Evolutionary conservation across 1,140 invertebrate species (phyloP), one percentile per base, ranked within the genome.

Genomic region (Acromyrmex heyeri): DNA sequence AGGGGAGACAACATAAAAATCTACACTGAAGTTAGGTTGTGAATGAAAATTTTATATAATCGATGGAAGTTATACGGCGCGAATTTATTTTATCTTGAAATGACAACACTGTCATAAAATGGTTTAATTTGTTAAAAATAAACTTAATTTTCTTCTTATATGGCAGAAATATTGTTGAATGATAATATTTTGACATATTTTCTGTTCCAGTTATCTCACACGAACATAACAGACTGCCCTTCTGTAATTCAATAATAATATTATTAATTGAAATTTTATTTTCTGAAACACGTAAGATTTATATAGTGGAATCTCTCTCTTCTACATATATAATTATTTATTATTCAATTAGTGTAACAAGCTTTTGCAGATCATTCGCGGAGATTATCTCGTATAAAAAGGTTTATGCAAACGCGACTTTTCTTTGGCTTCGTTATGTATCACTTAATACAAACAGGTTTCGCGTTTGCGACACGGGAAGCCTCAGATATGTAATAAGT

Each of bases 321-420:
- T 50, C 14, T 24, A 44, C 38, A 10, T 44, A 10, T 44, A 53
- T 24, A 27, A 77, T 77, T 62, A 62, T 38, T 69, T 34, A 69
- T 70, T 67, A 81, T 81, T 44, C 64, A 55, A 70, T 81, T 81
- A 81, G 30, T 38, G 16, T 81, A 81, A 81, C 77, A 24, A 70
- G 77, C 44, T 78, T 48, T 16, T 27, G 48, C 14, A 27, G 48
- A 70, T 70, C 27, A 48, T 10, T 21, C 44, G 27, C 2, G 18
- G 24, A 50, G 59, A 78, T 78, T 30, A 65, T 65, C 44, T 55
- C 16, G 7, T 53, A 24, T 38, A 12, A 34, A 27, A 69, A 64
- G 75, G 21, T 70, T 55, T 55, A 24, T 34, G 65, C 30, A 81
- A 69, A 69, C 75, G 24, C 6, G 10, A 50, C 14, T 70, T 55